Evolutionary conservation across 2,797 vertebrate species (phyloP).

Genomic region (Lagorchestes hirsutus): DNA sequence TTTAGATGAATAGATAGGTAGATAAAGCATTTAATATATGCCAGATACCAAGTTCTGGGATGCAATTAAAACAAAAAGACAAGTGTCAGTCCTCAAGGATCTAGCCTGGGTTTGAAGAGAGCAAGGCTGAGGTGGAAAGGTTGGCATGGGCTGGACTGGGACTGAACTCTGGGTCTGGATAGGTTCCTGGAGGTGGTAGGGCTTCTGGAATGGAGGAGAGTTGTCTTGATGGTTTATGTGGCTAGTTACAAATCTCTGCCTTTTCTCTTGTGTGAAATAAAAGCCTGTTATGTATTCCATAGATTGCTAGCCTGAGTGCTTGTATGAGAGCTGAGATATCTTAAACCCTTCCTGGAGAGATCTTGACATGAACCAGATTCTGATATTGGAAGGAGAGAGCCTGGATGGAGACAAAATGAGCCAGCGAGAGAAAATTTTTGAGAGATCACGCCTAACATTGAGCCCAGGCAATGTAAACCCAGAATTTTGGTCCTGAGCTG

Average conservation of each 20-base stretch:
- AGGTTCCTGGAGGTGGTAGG: not conserved
- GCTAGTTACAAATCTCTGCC: not conserved
- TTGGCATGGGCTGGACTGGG: not conserved
- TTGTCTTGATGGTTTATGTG: not conserved
- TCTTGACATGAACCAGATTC: not conserved
- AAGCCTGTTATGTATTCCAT: not conserved
- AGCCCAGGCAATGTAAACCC: not conserved
- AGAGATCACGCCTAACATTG: not conserved
- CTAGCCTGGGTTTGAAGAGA: not conserved
- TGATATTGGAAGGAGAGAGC: not conserved
- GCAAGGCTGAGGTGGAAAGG: not conserved
- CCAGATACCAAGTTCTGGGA: not conserved
- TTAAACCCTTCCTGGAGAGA: not conserved
- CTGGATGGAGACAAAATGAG: not conserved
- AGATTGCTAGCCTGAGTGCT: not conserved
- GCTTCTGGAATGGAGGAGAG: not conserved
- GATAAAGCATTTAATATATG: not conserved
- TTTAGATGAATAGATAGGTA: not conserved
- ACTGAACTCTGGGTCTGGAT: not conserved
- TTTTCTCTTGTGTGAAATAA: not conserved
- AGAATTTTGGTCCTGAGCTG: not conserved
- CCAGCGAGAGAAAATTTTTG: not conserved
- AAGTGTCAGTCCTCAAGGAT: not conserved
- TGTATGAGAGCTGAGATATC: not conserved
- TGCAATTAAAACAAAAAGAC: not conserved